These are phyloP conservation scores for Clinocottus analis DNA, from an alignment of 2,113 vertebrate species.

Conservation along the genomic window DNA sequence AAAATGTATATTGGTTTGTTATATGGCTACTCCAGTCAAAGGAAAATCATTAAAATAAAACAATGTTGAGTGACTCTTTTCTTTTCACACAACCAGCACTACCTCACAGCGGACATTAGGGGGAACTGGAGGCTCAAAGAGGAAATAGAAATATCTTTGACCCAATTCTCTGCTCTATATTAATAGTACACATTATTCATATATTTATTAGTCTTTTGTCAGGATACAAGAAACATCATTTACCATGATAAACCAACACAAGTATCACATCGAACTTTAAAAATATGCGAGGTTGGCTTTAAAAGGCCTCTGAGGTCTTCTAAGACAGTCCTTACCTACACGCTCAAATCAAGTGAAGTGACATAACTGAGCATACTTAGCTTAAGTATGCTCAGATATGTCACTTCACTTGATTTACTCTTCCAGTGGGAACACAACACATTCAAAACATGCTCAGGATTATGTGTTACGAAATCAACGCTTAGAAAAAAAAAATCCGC, in stretches of 20 bases:
- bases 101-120: slow-evolving; percentile 28
- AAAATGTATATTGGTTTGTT: neutral
- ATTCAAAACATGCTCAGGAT: neutral
- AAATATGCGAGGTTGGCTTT: neutral
- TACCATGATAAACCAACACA: neutral
- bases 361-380: too few species aligned
- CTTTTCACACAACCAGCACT: slow-evolving; percentile 26
- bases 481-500: too few species aligned
- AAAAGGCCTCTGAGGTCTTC: neutral
- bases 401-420: too few species aligned
- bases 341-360: neutral
- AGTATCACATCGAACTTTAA: neutral
- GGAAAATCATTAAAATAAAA: neutral
- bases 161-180: neutral
- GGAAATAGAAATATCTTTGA: neutral
- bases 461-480: neutral
- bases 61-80: neutral
- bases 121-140: slow-evolving; percentile 49
- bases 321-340: neutral
- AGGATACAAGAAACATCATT: slow-evolving; percentile 3
- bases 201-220: neutral
- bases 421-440: too few species aligned
- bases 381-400: too few species aligned
- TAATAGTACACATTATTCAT: neutral
- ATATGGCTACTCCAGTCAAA: neutral